These are phyloP conservation scores for Desmophyllum pertusum DNA, from an alignment of 92 coral and sea anemone species.

Conservation along the genomic window DNA sequence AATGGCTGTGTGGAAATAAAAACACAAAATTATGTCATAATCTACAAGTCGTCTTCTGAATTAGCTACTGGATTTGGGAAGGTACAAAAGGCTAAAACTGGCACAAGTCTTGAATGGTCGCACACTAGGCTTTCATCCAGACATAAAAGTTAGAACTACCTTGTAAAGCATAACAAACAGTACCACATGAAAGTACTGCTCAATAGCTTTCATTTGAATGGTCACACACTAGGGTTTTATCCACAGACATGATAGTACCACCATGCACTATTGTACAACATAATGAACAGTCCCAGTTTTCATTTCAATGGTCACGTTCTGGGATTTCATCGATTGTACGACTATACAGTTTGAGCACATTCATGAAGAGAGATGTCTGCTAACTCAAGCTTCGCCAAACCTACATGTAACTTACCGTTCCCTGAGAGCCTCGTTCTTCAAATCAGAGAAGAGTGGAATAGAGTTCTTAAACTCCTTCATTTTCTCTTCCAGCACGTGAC, in stretches of 20 bases:
- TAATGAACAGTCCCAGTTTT: not conserved
- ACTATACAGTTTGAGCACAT: no score
- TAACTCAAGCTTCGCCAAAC: no score
- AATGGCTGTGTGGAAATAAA: slow-evolving; percentile 68
- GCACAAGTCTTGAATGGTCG: no score
- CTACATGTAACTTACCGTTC: slow-evolving; percentile 75
- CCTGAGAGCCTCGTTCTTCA: slow-evolving; percentile 96
- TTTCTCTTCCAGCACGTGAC: slow-evolving; percentile 95
- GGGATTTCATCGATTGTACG: no score
- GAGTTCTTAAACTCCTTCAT: slow-evolving; percentile 99
- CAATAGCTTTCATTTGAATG: not conserved
- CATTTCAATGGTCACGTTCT: not conserved
- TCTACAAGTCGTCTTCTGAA: not conserved
- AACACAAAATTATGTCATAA: not conserved
- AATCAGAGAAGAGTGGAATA: slow-evolving; percentile 96
- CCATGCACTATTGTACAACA: not conserved
- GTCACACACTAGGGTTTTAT: not conserved
- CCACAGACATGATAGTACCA: not conserved
- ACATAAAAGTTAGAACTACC: not conserved
- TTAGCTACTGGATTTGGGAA: not conserved
- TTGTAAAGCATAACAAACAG: not conserved
- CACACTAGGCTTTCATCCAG: no score
- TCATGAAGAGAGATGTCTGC: no score
- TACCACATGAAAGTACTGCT: not conserved
- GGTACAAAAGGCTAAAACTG: not conserved